Conservation (phyloP, 2,113 vertebrate genomes). For the Cochlearius cochlearius region DNA sequence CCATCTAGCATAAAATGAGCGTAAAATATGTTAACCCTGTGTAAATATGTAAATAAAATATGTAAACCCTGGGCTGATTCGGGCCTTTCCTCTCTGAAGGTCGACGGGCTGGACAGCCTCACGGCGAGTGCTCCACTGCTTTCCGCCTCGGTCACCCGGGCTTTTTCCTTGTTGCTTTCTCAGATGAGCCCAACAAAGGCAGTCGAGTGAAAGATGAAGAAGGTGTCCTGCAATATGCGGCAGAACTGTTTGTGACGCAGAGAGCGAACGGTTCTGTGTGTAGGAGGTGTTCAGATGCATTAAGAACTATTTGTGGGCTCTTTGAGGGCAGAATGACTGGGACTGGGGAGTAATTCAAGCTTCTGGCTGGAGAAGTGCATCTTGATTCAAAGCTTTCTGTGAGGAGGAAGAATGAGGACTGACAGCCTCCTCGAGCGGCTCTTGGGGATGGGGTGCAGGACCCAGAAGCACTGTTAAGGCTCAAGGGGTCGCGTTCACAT, state of each 20-base stretch:
- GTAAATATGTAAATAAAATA: background rate
- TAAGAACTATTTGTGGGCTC: constrained; percentile 21
- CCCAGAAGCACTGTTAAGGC: background rate
- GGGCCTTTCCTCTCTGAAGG: background rate
- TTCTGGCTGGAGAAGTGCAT: background rate
- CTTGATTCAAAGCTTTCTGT: background rate
- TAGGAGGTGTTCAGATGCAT: constrained; percentile 37
- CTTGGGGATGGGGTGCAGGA: background rate
- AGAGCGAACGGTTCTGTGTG: background rate
- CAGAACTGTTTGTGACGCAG: constrained; percentile 14
- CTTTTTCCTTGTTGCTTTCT: background rate
- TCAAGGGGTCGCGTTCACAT: background rate
- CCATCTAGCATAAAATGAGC: background rate
- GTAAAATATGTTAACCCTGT: background rate
- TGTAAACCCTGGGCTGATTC: background rate
- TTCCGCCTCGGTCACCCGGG: rapidly evolving
- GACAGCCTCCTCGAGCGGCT: background rate
- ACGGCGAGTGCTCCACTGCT: background rate
- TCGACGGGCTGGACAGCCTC: background rate
- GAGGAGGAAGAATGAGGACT: background rate
- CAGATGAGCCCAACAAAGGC: background rate
- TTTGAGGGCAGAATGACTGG: constrained; percentile 19
- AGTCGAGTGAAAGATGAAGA: background rate
- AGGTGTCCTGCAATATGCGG: background rate
- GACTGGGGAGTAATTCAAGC: constrained; percentile 5